Percentiles rank a stretch among this genome's conserved stretches.
phyloP scores from a whole-genome alignment of 2,797 vertebrate species.

The Dromococcyx pavoninus region DNA sequence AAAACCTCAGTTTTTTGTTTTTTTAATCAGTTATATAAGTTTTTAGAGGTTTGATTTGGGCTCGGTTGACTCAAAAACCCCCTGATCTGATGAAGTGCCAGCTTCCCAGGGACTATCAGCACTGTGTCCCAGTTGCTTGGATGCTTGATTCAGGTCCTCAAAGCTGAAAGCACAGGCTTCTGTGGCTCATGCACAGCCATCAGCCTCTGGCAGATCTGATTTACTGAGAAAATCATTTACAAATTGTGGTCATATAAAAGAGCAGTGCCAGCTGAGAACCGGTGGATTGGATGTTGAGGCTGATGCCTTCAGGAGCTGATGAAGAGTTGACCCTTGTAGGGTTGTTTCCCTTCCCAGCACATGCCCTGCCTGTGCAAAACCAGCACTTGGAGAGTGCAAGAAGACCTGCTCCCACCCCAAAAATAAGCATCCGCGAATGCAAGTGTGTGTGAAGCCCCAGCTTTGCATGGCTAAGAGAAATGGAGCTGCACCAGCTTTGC shows the following conservation, averaged over 20 bases:
- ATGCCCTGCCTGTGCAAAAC: background rate
- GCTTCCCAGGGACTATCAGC: background rate
- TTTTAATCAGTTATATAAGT: background rate
- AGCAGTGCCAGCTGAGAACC: background rate
- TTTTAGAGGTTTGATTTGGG: background rate
- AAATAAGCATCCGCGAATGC: background rate
- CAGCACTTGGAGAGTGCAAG: accelerated
- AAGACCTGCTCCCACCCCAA: accelerated
- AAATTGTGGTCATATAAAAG: background rate
- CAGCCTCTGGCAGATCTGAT: background rate
- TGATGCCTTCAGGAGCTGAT: background rate
- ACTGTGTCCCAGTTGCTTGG: background rate
- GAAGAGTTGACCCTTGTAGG: background rate
- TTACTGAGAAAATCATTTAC: background rate
- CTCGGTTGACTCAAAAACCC: background rate
- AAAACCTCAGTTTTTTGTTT: background rate
- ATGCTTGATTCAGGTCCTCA: background rate
- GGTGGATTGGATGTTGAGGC: background rate
- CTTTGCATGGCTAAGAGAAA: background rate
- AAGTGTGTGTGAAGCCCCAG: background rate
- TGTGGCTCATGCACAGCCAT: background rate
- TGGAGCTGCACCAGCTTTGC: background rate
- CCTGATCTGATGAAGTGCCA: background rate
- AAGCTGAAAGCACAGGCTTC: background rate
- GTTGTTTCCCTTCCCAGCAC: background rate